Evolutionary conservation across 1,140 invertebrate species (phyloP).

Genomic region (Tachypleus tridentatus): DNA sequence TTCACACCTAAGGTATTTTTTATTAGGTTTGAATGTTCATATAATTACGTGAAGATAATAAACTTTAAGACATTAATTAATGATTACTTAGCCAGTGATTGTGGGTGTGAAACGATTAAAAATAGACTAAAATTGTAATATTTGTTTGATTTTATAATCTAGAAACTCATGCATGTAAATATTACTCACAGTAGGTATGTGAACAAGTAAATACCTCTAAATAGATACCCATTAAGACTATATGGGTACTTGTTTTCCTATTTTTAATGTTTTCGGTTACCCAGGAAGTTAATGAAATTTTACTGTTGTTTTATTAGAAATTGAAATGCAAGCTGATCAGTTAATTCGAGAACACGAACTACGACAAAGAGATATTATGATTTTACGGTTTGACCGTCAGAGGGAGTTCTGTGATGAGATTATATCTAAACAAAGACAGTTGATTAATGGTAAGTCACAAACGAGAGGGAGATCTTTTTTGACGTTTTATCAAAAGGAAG

Average conservation of each 20-base stretch:
- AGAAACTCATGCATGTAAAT: too few species aligned
- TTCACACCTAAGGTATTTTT: too few species aligned
- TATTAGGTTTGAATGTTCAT: too few species aligned
- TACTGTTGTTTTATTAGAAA: conserved; percentile 34
- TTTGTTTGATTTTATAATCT: too few species aligned
- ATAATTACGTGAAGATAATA: too few species aligned
- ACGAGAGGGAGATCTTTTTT: background rate
- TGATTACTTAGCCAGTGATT: too few species aligned
- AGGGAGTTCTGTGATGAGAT: conserved; percentile 79
- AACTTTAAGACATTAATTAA: too few species aligned
- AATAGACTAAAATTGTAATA: too few species aligned
- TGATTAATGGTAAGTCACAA: conserved; percentile 59
- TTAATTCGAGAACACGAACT: conserved; percentile 73
- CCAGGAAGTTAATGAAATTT: background rate
- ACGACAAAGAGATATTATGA: conserved; percentile 61
- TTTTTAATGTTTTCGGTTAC: background rate
- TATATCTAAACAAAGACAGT: conserved; percentile 66
- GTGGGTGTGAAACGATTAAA: too few species aligned
- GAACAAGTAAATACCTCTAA: too few species aligned
- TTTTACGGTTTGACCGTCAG: conserved; percentile 70
- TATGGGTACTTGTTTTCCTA: background rate
- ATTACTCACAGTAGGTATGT: too few species aligned
- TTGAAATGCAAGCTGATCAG: conserved; percentile 73
- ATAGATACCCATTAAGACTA: too few species aligned
- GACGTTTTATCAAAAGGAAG: background rate